These are phyloP conservation scores for Platycnemis pennipes DNA, from an alignment of 2,888 invertebrate species.

Conservation along the genomic window DNA sequence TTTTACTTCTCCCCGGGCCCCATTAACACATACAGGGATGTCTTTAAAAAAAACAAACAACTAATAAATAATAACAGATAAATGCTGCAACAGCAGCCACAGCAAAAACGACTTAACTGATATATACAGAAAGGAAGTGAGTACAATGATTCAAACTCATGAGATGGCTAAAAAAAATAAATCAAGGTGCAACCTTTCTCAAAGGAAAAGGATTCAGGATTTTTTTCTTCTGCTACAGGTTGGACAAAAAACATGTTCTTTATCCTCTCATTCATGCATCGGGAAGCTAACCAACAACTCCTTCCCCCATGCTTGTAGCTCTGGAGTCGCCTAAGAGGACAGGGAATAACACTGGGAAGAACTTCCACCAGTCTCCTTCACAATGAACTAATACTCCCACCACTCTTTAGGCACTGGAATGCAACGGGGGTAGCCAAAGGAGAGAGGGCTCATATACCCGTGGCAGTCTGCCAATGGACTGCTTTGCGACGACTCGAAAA, in stretches of 20 bases:
- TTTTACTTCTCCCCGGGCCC: not conserved
- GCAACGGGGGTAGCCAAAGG: conserved; percentile 46
- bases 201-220: not conserved
- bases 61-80: conserved; percentile 15
- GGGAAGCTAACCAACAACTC: not conserved
- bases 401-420: conserved; percentile 61
- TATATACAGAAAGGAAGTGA: conserved; percentile 1
- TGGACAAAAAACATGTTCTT: too few relatives aligned
- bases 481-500: conserved; percentile 46
- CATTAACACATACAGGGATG: not conserved
- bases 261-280: not conserved
- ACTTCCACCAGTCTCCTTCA: not conserved
- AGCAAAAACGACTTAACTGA: not conserved
- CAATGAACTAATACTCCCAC: conserved; percentile 55
- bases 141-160: not conserved
- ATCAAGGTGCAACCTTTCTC: not conserved
- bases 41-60: not conserved
- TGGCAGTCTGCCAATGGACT: conserved; percentile 66
- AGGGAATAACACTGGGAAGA: conserved; percentile 28
- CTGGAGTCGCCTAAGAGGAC: conserved; percentile 6
- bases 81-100: not conserved
- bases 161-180: not conserved
- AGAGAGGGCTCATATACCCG: conserved; percentile 63
- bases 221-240: not conserved
- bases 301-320: not conserved